Evolutionary conservation across 2,113 vertebrate genomes (phyloP).

Genomic region (Girardinichthys multiradiatus): DNA sequence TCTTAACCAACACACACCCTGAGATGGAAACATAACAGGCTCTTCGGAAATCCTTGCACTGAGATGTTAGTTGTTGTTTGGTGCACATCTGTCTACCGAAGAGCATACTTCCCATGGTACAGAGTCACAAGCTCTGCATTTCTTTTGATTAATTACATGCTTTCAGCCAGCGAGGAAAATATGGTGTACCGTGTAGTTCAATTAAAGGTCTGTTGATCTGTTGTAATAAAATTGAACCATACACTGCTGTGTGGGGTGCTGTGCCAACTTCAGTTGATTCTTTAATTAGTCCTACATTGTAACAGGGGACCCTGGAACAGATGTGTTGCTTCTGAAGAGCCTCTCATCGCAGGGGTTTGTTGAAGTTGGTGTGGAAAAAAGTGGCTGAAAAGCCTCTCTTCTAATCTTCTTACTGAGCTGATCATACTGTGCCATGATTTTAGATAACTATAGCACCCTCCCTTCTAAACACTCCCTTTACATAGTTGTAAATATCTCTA

Average conservation of each 20-base stretch:
- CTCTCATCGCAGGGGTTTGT: constrained; percentile 37
- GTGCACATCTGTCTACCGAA: constrained; percentile 34
- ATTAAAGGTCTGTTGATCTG: constrained; percentile 57
- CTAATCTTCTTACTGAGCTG: constrained; percentile 33
- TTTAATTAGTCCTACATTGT: constrained; percentile 69
- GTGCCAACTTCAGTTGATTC: constrained; percentile 53
- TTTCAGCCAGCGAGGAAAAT: constrained; percentile 34
- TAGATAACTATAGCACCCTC: constrained; percentile 14
- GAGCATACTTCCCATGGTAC: constrained; percentile 24
- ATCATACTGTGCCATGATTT: not conserved
- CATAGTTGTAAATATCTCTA: constrained; percentile 24
- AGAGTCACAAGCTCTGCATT: constrained; percentile 23
- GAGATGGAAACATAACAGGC: not conserved
- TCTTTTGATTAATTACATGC: constrained; percentile 58
- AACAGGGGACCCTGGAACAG: constrained; percentile 47
- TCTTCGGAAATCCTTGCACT: not conserved
- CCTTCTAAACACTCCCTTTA: constrained; percentile 18
- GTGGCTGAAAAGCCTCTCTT: constrained; percentile 26
- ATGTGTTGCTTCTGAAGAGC: constrained; percentile 45
- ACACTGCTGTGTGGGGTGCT: constrained; percentile 42
- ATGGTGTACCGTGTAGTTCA: constrained; percentile 33
- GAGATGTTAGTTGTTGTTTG: constrained; percentile 6
- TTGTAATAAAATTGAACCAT: constrained; percentile 62
- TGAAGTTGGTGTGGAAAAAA: constrained; percentile 18
- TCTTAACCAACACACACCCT: not conserved